Evolutionary conservation across 1,140 invertebrate species (phyloP), one percentile per base, ranked within the genome.

Genomic region (Ganaspis sp.): DNA sequence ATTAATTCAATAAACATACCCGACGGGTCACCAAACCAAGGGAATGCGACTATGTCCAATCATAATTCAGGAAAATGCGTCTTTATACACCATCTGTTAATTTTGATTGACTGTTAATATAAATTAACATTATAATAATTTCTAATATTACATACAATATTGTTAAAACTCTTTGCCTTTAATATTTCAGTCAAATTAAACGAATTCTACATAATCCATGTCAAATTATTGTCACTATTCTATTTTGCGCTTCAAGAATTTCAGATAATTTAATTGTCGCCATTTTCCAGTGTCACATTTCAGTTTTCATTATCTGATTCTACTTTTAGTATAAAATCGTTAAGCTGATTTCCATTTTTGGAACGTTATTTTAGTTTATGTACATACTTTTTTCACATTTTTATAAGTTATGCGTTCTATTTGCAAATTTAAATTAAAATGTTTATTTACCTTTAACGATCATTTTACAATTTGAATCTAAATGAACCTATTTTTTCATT

Each of bases 1-100:
- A 64, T 64, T 64, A 64, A 64, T 64, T 64, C 26, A 64, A 64
- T 64, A 64, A 64, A 64, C 58, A 64, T 64, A n/a, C 11, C 58
- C 58, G 15, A 29, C 58, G 58, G 58, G 15, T 64, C 23, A 64
- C 58, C 58, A 64, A 64, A 11, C 54, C 58, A 64, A 64, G 23
- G 58, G 23, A 64, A 64, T 64, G 54, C 21, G 54, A 64, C 58
- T 0, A 49, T 17, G 9, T 49, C 45, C 12, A 49, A 49, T 34
- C 53, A 64, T 6, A 34, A 34, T 64, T 64, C 12, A 64, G 19
- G n/a, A 49, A 49, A 49, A 49, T 26, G 9, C 11, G 0, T 29
- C 23, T 11, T 29, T 29, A 26, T 64, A 64, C 8, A 29, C 58
- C 58, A 64, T 64, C 58, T 64, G 58, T 64, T 64, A 29, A 64